Evolutionary conservation across 2,888 invertebrate genomes (phyloP).

Genomic region (Uloborus plumipes): DNA sequence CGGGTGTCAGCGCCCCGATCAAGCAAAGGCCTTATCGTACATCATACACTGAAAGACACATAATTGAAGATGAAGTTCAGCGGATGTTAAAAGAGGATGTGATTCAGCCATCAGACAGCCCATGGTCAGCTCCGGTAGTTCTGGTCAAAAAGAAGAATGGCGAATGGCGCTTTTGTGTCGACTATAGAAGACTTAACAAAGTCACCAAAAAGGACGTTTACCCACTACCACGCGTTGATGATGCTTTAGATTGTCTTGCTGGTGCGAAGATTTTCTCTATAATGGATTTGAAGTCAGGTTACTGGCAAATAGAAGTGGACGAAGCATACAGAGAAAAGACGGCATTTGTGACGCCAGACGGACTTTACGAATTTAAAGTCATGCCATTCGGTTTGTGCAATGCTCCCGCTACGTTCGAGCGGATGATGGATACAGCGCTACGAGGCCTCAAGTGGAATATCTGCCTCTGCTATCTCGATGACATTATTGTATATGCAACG

Average conservation of each 20-base stretch:
- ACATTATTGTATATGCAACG: too few species aligned
- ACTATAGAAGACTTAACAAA: slow-evolving; percentile 9
- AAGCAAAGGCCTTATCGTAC: background rate
- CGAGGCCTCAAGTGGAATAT: slow-evolving; percentile 48
- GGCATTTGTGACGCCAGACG: slow-evolving; percentile 62
- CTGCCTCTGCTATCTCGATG: too few species aligned
- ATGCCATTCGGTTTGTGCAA: slow-evolving; percentile 68
- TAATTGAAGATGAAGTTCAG: slow-evolving; percentile 12
- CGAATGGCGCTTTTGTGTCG: background rate
- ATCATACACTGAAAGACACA: background rate
- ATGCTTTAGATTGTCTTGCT: slow-evolving; percentile 1
- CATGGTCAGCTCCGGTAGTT: slow-evolving; percentile 3
- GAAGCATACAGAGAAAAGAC: slow-evolving; percentile 60
- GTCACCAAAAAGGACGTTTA: slow-evolving; percentile 7
- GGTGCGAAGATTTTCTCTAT: slow-evolving; percentile 13
- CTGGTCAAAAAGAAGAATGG: background rate
- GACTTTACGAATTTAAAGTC: slow-evolving; percentile 34
- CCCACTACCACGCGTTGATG: slow-evolving; percentile 16
- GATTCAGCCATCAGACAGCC: slow-evolving; percentile 9
- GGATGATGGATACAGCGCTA: slow-evolving; percentile 66
- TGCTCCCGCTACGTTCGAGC: slow-evolving; percentile 67
- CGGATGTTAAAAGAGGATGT: slow-evolving; percentile 4
- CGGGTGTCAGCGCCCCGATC: slow-evolving; percentile 4
- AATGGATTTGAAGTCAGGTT: slow-evolving; percentile 20
- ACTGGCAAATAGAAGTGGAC: slow-evolving; percentile 9